Evolutionary conservation across 2,797 vertebrate genomes (phyloP), one percentile per base, ranked within the genome.

Genomic region (Girardinus metallicus): DNA sequence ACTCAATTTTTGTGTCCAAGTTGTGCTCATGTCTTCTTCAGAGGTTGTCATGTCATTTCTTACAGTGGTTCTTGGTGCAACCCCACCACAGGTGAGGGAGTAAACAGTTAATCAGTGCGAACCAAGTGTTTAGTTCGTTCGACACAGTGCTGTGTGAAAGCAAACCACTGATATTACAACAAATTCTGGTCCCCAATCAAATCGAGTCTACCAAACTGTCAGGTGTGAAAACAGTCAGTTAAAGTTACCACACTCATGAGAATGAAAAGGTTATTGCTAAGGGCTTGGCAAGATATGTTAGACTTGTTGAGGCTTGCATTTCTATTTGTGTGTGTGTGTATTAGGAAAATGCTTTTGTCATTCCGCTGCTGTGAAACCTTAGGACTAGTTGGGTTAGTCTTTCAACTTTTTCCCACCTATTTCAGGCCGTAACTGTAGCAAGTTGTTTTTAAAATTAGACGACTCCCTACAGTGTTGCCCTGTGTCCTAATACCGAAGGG

Each of bases 241-340:
- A 66, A 70, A 77, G 49, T 81, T 62, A 72, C 9, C 31, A 66
- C 39, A 71, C 80, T 21, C 16, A 26, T 34, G 13, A 68, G 47
- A 68, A 73, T 46, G 23, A 78, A 83, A 47, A 49, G 64, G 77
- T 79, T 29, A 66, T 68, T 79, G 79, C 57, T 74, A 85, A 87
- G 44, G 81, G 85, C 75, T 83, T 83, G 82, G 80, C 86, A 78
- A 77, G 43, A 83, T 82, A 36, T 51, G 73, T 78, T 60, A 36
- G 70, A 83, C 92, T 23, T 89, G 92, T 87, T 79, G 76, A 79
- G 88, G 47, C 91, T 74, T 91, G 93, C 78, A 11, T 79, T 85
- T 78, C 73, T 79, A 15, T 85, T 88, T 80, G 68, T 23, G 71
- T 79, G 66, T 49, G 62, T 79, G 77, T 80, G 3, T 29, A 81